Percentiles rank a stretch among this genome's conserved stretches.
Conservation (phyloP, 35 echinoderm and acorn worm species). For the Amphiura filiformis region DNA sequence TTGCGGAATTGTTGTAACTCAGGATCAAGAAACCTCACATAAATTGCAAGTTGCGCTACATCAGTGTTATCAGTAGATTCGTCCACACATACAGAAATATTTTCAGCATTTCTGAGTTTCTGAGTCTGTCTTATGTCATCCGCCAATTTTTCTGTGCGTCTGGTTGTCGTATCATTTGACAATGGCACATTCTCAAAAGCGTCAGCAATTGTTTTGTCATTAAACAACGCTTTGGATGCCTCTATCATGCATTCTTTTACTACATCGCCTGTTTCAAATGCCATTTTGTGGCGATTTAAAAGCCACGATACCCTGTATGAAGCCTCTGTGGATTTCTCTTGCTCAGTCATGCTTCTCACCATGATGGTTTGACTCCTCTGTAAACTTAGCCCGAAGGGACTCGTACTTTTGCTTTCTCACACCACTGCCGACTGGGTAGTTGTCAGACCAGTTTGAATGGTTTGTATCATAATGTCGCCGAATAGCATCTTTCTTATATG, state of each 20-base stretch:
- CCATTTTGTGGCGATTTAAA: background rate
- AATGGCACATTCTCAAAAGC: background rate
- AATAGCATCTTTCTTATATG: background rate
- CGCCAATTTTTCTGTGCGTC: background rate
- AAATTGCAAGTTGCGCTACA: constrained; percentile 22
- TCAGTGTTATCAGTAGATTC: constrained; percentile 42
- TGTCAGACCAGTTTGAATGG: background rate
- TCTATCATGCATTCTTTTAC: background rate
- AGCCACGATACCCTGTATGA: background rate
- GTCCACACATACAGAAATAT: constrained; percentile 38
- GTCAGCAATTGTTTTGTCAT: background rate
- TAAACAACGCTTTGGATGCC: background rate
- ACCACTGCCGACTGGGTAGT: background rate
- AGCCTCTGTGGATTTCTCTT: background rate
- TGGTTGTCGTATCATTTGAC: background rate
- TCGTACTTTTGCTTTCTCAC: constrained; percentile 1
- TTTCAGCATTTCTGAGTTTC: constrained; percentile 36
- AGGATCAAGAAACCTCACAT: constrained; percentile 4
- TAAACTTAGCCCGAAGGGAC: background rate
- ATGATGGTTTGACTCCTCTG: background rate
- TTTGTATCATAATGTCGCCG: background rate
- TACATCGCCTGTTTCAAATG: constrained; percentile 6
- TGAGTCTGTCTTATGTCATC: background rate
- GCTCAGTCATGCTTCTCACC: constrained; percentile 2
- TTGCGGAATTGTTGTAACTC: background rate